Percentiles rank a stretch among this genome's conserved stretches.
phyloP scores from a whole-genome alignment of 2,797 vertebrate species.

The Oryzias dopingdopingensis region DNA sequence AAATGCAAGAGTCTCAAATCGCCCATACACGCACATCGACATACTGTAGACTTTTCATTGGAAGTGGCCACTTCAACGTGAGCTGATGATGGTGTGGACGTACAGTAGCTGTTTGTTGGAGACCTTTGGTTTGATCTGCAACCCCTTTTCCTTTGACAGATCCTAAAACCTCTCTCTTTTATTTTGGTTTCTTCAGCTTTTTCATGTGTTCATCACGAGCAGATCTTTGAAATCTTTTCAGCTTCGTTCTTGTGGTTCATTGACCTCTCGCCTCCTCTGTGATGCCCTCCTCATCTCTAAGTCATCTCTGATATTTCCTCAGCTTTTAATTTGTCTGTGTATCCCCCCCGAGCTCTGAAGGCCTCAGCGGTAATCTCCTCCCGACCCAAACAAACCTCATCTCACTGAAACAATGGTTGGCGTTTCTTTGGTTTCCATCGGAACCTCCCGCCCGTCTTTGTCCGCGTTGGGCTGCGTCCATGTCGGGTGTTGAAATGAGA shows the following conservation, averaged over 20 bases:
- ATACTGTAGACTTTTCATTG: no score
- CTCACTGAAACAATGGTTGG: slow-evolving; percentile 3
- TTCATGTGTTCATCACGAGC: slow-evolving; percentile 7
- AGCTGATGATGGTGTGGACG: no score
- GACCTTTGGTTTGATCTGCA: no score
- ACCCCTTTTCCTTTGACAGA: no score
- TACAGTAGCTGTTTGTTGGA: no score
- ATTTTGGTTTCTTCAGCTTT: slow-evolving; percentile 7
- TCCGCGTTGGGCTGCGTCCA: no score
- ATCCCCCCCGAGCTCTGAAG: slow-evolving; percentile 1
- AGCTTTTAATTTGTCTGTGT: slow-evolving; percentile 15
- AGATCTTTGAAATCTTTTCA: slow-evolving; percentile 3
- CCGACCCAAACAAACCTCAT: background rate
- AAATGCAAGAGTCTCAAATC: no score
- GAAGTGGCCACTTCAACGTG: no score
- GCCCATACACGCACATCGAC: no score
- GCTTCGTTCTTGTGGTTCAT: slow-evolving; percentile 33
- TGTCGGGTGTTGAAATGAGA: slow-evolving; percentile 26
- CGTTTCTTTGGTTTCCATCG: no score
- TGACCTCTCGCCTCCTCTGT: slow-evolving; percentile 6
- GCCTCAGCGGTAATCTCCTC: slow-evolving; percentile 1
- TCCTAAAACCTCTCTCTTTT: background rate
- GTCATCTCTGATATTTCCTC: slow-evolving; percentile 10
- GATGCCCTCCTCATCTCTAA: slow-evolving; percentile 23
- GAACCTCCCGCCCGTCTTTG: no score